Evolutionary conservation across 2,888 invertebrate species (phyloP), one percentile per base, ranked within the genome.

Genomic region (Eutolmus rufibarbis): DNA sequence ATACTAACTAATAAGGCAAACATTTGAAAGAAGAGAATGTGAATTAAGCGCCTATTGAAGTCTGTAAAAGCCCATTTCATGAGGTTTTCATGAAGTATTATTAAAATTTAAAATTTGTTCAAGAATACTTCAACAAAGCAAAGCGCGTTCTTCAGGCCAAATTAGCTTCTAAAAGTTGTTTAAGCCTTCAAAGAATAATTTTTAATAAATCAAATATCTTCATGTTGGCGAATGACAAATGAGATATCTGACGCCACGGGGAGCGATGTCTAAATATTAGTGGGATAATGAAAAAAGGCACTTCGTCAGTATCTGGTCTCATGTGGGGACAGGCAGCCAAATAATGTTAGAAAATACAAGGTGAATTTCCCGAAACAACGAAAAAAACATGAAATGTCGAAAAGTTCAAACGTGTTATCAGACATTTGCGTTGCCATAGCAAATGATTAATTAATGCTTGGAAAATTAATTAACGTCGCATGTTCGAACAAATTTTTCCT

Each of bases 391-490:
- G 77, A 57, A 82, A 87, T 87, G 88, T 88, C 88, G 86, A 86
- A 86, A 87, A 88, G 88, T 87, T 88, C 88, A 88, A 87, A 86
- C 76, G 86, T 87, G 87, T 88, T 88, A 88, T 88, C 88, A 88
- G 87, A 66, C 87, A 79, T 87, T 88, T 79, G 77, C 78, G 86
- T 86, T 86, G 78, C 78, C 66, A 79, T 78, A 86, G 86, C 85
- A 87, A 88, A 88, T 88, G 88, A 88, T 88, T 88, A 87, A 88
- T 88, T 88, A 88, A 88, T 87, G 81, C 86, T 87, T 79, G 87
- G 87, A 85, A 88, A 88, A 88, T 88, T 88, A 88, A 88, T 88
- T 88, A 88, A 87, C 87, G 88, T 85, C 88, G 85, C 88, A 87
- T 87, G 87, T 87, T 87, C 74, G 86, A 87, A 88, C 88, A 88